Conservation (phyloP, 2,888 invertebrate species). For the Sepioteuthis lessoniana region DNA sequence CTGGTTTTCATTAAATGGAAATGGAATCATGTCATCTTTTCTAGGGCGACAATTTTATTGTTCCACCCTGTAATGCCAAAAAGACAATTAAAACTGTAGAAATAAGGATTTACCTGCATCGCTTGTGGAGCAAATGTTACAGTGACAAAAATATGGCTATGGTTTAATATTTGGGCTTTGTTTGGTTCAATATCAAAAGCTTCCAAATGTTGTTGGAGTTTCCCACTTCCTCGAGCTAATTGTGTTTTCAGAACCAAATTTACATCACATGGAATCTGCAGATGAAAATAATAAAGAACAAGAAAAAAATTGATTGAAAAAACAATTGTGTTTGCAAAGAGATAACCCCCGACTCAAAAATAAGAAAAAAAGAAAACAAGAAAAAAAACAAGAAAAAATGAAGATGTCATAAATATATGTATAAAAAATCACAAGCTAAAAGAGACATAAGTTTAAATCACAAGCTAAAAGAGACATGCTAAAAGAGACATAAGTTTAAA, state of each 20-base stretch:
- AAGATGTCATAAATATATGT: too few species aligned
- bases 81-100: too few species aligned
- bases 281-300: neutral
- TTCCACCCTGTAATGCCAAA: too few species aligned
- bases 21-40: too few species aligned
- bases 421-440: too few species aligned
- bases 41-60: too few species aligned
- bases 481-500: too few species aligned
- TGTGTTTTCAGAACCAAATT: conserved; percentile 69
- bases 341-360: neutral
- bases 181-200: conserved; percentile 74
- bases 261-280: conserved; percentile 74
- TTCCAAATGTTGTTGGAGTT: conserved; percentile 60
- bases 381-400: too few species aligned
- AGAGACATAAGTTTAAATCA: too few species aligned
- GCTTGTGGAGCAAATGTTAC: conserved; percentile 74
- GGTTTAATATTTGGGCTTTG: conserved; percentile 72
- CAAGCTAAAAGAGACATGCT: too few species aligned
- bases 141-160: conserved; percentile 73
- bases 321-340: neutral
- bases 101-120: conserved; percentile 71
- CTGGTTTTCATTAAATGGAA: too few species aligned
- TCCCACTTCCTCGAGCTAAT: conserved; percentile 61
- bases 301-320: neutral
- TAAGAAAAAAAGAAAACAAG: too few species aligned